A percentile compares a stretch with the other conserved stretches of the same genome.
These are phyloP conservation scores for Urechis unicinctus DNA, from an alignment of 2,888 invertebrate species.

Conservation along the genomic window DNA sequence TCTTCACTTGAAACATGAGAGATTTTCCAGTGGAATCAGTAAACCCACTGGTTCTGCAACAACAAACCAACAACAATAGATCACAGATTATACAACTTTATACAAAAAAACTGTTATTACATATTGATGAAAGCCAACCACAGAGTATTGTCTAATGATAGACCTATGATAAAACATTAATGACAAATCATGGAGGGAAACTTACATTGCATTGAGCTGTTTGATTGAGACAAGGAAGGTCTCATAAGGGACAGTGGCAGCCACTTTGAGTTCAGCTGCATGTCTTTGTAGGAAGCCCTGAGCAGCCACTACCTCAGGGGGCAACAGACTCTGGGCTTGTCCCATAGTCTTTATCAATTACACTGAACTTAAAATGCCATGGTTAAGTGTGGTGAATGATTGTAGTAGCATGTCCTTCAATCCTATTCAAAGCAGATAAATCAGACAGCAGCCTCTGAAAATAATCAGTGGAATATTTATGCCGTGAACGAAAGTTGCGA, in stretches of 20 bases:
- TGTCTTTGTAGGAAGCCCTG: slow-evolving; percentile 25
- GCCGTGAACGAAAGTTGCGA: too few species aligned
- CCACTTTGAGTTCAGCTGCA: slow-evolving; percentile 40
- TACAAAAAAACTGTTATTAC: background rate
- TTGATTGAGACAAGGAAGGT: slow-evolving; percentile 58
- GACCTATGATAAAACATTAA: background rate
- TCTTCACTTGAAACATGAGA: slow-evolving; percentile 62
- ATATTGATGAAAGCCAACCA: background rate
- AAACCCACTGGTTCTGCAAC: slow-evolving; percentile 59
- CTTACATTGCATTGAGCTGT: slow-evolving; percentile 62
- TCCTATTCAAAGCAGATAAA: too few species aligned
- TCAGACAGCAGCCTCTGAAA: too few species aligned
- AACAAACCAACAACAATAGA: slow-evolving; percentile 33
- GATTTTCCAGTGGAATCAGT: slow-evolving; percentile 61
- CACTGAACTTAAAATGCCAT: too few species aligned
- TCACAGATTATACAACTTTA: slow-evolving; percentile 5
- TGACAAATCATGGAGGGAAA: slow-evolving; percentile 11
- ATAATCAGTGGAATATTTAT: too few species aligned
- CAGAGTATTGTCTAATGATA: background rate
- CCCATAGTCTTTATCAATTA: too few species aligned
- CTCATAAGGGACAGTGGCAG: slow-evolving; percentile 55
- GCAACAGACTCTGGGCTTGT: too few species aligned
- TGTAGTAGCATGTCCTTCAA: too few species aligned
- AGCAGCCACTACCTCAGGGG: background rate
- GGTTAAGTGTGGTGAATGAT: too few species aligned